Conservation (phyloP, 2,888 invertebrate genomes). For the Drosophila paramelanica region DNA sequence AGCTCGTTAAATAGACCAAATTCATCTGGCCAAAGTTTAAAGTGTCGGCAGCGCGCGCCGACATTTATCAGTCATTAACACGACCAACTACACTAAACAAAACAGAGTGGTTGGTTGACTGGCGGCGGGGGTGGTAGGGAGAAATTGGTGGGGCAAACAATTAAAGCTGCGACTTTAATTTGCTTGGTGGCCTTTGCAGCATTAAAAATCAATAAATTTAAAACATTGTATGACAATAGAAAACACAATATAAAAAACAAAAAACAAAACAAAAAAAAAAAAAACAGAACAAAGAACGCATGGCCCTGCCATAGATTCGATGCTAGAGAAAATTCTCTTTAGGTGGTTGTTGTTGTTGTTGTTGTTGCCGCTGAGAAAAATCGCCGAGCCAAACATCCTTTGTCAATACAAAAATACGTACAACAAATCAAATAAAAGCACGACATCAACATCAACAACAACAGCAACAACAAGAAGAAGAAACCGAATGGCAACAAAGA, state of each 20-base stretch:
- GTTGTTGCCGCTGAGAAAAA: conserved; percentile 51
- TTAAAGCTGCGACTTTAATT: conserved; percentile 68
- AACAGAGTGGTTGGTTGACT: conserved; percentile 4
- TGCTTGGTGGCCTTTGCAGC: conserved; percentile 26
- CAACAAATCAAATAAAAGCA: conserved; percentile 71
- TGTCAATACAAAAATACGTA: conserved; percentile 78
- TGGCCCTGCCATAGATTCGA: conserved; percentile 52
- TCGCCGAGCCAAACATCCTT: conserved; percentile 81
- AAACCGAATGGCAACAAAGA: conserved; percentile 65
- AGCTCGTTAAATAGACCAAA: conserved; percentile 73
- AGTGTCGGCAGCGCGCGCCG: conserved; percentile 58
- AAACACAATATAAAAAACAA: conserved; percentile 29
- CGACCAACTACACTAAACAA: conserved; percentile 49
- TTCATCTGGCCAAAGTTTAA: conserved; percentile 73
- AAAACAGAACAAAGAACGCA: conserved; percentile 25
- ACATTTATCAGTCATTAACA: conserved; percentile 80
- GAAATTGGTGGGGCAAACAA: conserved; percentile 28
- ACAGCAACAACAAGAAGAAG: conserved; percentile 27
- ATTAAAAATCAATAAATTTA: conserved; percentile 80
- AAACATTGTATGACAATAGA: conserved; percentile 56
- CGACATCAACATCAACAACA: conserved; percentile 43
- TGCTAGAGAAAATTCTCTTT: conserved; percentile 59
- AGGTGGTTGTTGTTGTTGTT: conserved; percentile 45
- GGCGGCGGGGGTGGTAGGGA: not conserved
- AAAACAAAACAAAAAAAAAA: conserved; percentile 19